Conservation (phyloP, 2,113 vertebrate genomes). For the Anarhynchus alexandrinus region DNA sequence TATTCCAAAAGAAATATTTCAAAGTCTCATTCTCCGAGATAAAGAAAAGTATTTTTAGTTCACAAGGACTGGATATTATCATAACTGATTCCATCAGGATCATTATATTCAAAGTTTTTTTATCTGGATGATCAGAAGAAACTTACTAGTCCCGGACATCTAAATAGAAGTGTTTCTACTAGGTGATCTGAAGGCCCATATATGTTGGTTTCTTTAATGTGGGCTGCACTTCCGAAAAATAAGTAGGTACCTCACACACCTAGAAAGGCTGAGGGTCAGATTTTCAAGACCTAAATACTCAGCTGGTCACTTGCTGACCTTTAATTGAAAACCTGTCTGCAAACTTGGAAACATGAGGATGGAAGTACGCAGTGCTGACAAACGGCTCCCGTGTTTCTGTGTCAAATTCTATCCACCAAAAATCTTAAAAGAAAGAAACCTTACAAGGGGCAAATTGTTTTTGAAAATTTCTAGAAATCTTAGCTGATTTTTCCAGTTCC, state of each 20-base stretch:
- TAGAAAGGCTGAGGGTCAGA: not conserved
- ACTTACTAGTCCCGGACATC: not conserved
- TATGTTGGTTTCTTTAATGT: not conserved
- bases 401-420: not conserved
- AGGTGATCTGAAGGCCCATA: not conserved
- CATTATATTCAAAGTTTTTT: not conserved
- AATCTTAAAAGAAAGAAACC: too few species aligned
- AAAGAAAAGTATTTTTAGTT: not conserved
- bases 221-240: not conserved
- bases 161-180: not conserved
- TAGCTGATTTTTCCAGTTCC: not conserved
- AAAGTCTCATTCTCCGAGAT: not conserved
- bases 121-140: not conserved
- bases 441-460: not conserved
- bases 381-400: not conserved
- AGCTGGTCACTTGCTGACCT: not conserved
- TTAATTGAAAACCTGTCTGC: not conserved
- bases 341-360: fast-evolving
- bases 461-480: not conserved
- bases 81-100: not conserved
- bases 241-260: not conserved
- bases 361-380: not conserved
- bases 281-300: not conserved
- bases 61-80: not conserved
- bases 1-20: not conserved